Evolutionary conservation across 2,888 invertebrate genomes (phyloP).

Genomic region (Torymus aiolomorphi): DNA sequence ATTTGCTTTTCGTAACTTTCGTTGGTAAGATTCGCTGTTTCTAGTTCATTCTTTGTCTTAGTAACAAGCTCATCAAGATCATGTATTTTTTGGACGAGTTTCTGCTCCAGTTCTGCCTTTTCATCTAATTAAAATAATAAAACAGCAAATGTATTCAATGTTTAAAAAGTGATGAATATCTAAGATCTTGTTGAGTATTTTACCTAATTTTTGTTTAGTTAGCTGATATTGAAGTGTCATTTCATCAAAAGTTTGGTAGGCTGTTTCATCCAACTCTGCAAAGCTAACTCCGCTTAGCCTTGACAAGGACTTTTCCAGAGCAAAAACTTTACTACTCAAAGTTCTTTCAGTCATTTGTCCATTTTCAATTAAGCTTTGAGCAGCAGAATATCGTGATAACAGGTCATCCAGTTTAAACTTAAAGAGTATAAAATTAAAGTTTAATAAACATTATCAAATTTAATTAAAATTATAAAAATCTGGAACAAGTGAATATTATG

Average conservation of each 20-base stretch:
- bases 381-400: conserved; percentile 67
- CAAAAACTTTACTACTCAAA: conserved; percentile 64
- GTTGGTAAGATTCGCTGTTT: conserved; percentile 67
- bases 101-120: conserved; percentile 75
- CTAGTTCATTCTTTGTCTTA: conserved; percentile 64
- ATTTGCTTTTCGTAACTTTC: conserved; percentile 72
- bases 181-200: neutral
- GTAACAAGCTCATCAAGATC: conserved; percentile 77
- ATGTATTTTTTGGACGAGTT: conserved; percentile 77
- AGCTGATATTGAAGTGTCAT: conserved; percentile 67
- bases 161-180: neutral
- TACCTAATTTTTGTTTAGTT: conserved; percentile 65
- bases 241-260: conserved; percentile 71
- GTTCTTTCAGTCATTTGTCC: conserved; percentile 67
- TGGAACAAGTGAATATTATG: neutral
- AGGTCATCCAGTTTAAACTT: conserved; percentile 69
- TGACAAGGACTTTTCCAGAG: conserved; percentile 68
- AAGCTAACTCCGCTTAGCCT: conserved; percentile 67
- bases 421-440: neutral
- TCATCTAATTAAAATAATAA: conserved; percentile 62
- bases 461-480: conserved; percentile 9
- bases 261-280: conserved; percentile 69
- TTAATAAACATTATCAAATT: neutral
- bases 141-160: conserved; percentile 6
- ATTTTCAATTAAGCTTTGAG: conserved; percentile 69